These are phyloP conservation scores for Synergus itoensis DNA, from an alignment of 2,888 invertebrate species.

Conservation along the genomic window DNA sequence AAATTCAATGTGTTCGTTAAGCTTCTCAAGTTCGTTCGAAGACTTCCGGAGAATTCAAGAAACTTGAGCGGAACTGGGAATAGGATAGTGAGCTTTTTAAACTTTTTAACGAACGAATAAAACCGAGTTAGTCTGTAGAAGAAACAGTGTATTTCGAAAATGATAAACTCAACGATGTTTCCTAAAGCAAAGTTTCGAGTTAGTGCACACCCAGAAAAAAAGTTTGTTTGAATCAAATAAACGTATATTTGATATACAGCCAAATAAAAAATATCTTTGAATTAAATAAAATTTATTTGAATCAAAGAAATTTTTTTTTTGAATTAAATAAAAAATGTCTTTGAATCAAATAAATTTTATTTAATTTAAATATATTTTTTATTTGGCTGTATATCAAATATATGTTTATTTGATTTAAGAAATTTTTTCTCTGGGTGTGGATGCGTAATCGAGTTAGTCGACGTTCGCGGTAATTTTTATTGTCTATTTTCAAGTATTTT, in stretches of 20 bases:
- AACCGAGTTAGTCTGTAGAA: neutral
- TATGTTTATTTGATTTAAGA: too few relatives aligned
- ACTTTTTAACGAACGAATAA: constrained; percentile 15
- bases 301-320: too few relatives aligned
- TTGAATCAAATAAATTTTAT: too few relatives aligned
- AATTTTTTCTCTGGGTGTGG: too few relatives aligned
- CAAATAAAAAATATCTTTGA: too few relatives aligned
- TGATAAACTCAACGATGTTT: constrained; percentile 9
- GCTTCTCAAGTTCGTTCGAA: constrained; percentile 7
- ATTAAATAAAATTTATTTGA: too few relatives aligned
- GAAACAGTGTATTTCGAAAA: constrained; percentile 2
- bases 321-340: too few relatives aligned
- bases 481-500: neutral
- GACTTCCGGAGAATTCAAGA: constrained; percentile 10
- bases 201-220: too few relatives aligned
- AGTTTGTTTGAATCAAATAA: too few relatives aligned
- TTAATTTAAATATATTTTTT: too few relatives aligned
- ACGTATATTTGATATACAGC: too few relatives aligned
- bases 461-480: neutral
- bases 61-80: neutral
- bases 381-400: too few relatives aligned
- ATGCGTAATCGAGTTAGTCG: neutral
- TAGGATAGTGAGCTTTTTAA: neutral
- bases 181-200: neutral
- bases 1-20: constrained; percentile 32